Conservation (phyloP, 1,140 invertebrate species). For the Potamilus streckersoni region DNA sequence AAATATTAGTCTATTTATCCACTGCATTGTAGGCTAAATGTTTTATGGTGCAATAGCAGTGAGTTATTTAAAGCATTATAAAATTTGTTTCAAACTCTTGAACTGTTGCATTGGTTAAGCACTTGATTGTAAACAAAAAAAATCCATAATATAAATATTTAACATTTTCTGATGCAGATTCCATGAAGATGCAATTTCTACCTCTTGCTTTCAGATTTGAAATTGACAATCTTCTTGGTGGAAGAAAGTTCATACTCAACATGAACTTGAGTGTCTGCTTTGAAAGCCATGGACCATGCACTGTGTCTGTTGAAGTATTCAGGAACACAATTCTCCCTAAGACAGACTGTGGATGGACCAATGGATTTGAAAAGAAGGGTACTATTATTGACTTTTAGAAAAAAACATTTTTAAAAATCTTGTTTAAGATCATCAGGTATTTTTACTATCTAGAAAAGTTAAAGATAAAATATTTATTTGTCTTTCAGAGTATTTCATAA, state of each 20-base stretch:
- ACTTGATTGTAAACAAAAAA: too few species aligned
- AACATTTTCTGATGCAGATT: too few species aligned
- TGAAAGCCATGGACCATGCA: constrained; percentile 2
- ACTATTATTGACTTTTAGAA: background rate
- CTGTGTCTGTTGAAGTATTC: background rate
- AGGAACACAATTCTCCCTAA: constrained; percentile 8
- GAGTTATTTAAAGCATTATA: too few species aligned
- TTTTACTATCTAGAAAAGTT: background rate
- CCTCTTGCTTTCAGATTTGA: constrained; percentile 7
- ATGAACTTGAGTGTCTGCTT: constrained; percentile 20
- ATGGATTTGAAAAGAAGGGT: constrained; percentile 17
- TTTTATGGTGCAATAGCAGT: too few species aligned
- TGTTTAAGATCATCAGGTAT: background rate
- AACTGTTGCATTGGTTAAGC: too few species aligned
- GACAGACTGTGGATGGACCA: constrained; percentile 9
- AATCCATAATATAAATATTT: too few species aligned
- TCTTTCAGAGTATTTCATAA: background rate
- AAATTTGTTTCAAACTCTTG: too few species aligned
- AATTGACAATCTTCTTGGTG: constrained; percentile 15
- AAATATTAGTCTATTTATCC: too few species aligned
- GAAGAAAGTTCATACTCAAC: constrained; percentile 7
- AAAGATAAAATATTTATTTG: background rate
- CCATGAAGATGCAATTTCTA: too few species aligned
- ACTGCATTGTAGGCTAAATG: too few species aligned
- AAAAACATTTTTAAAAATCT: background rate